Conservation (phyloP, 2,797 vertebrate genomes). For the Morus bassanus region DNA sequence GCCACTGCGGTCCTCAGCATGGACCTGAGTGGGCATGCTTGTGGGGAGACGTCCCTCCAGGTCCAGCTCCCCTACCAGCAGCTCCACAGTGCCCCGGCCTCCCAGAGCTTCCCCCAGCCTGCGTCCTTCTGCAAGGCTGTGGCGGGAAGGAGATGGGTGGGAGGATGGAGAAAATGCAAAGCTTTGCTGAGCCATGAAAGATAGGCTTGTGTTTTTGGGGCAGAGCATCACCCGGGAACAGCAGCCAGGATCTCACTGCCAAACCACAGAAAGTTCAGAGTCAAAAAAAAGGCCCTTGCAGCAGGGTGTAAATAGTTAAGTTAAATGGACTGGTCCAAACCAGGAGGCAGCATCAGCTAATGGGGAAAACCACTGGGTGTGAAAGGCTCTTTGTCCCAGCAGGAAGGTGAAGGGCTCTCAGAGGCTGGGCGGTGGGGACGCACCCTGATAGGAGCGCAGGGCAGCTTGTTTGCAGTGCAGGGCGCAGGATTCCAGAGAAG, state of each 20-base stretch:
- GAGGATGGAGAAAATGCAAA: background rate
- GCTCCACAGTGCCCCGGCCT: background rate
- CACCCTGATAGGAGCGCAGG: background rate
- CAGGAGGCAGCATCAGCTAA: background rate
- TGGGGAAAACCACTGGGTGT: background rate
- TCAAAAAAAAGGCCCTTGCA: background rate
- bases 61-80: background rate
- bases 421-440: background rate
- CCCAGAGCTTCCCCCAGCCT: background rate
- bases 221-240: background rate
- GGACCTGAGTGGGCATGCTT: background rate
- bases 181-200: background rate
- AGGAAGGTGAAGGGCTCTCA: background rate
- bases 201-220: background rate
- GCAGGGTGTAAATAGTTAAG: background rate
- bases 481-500: background rate
- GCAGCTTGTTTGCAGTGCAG: background rate
- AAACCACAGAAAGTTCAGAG: background rate
- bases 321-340: background rate
- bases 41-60: background rate
- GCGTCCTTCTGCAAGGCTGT: accelerated
- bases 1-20: accelerated
- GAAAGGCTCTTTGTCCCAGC: constrained; percentile 45
- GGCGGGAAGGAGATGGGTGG: background rate
- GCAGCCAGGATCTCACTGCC: background rate